Evolutionary conservation across 2,113 vertebrate species (phyloP).

Genomic region (Aspidoscelis tigris): DNA sequence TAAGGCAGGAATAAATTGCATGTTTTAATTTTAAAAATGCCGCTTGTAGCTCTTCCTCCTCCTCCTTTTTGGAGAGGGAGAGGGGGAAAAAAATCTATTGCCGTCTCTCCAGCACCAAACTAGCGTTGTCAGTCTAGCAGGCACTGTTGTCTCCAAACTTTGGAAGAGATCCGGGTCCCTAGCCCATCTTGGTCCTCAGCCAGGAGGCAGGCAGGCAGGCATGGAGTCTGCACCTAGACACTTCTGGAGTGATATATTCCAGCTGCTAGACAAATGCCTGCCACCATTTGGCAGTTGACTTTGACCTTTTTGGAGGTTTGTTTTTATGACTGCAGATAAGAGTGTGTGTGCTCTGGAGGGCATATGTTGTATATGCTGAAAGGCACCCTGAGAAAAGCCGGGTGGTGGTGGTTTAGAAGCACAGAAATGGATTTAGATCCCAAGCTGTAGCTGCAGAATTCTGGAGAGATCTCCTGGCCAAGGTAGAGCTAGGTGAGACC

Average conservation of each 20-base stretch:
- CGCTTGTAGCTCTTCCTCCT: neutral
- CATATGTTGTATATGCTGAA: conserved; percentile 9
- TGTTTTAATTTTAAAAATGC: conserved; percentile 26
- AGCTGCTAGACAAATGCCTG: neutral
- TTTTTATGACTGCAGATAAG: neutral
- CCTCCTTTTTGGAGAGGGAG: too few species aligned
- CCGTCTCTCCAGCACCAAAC: too few species aligned
- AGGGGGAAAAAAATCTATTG: too few species aligned
- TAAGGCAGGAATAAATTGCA: conserved; percentile 60
- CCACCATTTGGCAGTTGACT: neutral
- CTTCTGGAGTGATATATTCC: conserved; percentile 25
- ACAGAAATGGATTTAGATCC: neutral
- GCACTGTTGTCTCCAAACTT: too few species aligned
- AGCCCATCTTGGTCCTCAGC: neutral
- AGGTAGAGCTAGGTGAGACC: too few species aligned
- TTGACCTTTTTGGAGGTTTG: neutral
- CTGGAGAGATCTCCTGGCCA: neutral
- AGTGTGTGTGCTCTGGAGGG: neutral
- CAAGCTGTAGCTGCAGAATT: neutral
- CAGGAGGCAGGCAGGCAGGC: neutral
- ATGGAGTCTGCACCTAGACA: neutral
- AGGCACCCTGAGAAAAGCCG: neutral
- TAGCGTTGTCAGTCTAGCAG: too few species aligned
- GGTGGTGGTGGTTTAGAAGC: neutral
- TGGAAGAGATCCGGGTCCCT: neutral